Conservation (phyloP, 2,113 vertebrate species). For the Trichechus manatus region DNA sequence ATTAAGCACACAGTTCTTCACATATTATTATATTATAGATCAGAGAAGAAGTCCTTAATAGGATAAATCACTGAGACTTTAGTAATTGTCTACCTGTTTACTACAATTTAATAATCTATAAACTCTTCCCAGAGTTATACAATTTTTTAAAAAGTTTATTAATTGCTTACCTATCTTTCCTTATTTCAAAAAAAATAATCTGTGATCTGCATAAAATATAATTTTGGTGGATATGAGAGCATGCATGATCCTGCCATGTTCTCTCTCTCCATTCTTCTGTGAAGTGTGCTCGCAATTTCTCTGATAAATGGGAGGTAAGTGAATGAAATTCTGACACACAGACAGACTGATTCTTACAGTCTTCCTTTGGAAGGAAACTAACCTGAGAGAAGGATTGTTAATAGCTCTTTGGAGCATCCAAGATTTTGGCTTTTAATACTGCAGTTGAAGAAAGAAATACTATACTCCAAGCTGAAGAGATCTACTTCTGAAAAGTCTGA, state of each 20-base stretch:
- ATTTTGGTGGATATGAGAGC: neutral
- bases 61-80: neutral
- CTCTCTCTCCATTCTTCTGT: neutral
- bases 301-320: neutral
- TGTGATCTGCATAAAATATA: neutral
- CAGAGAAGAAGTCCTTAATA: neutral
- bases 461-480: neutral
- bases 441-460: slow-evolving; percentile 56
- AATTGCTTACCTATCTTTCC: neutral
- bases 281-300: neutral
- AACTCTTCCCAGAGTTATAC: neutral
- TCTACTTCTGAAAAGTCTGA: neutral
- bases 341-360: neutral
- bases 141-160: neutral
- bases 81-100: neutral
- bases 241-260: neutral
- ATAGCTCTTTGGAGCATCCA: neutral
- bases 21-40: neutral
- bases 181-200: neutral
- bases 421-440: neutral
- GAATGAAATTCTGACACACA: slow-evolving; percentile 31
- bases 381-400: neutral
- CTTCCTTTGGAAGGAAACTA: slow-evolving; percentile 49
- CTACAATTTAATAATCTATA: neutral
- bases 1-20: neutral